Base-by-base conservation (phyloP, 2,797 vertebrate species). In the Clarias platycephalus region DNA sequence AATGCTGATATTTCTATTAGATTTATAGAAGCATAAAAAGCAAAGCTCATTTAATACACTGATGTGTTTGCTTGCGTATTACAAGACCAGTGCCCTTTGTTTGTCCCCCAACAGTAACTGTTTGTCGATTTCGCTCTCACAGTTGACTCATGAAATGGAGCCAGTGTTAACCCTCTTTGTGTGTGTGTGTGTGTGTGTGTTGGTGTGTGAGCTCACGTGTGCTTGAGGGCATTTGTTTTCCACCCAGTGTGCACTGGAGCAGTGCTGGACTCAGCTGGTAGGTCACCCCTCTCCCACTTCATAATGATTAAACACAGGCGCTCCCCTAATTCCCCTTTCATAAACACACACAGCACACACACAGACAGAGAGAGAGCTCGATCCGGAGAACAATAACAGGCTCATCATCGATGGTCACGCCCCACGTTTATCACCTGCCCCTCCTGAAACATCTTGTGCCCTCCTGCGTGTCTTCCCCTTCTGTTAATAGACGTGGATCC, bases 181-280 rank as follows among this genome's bases (percentile, higher is more conserved):
- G 80, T 84, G 58, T 86, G 70, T 83, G 86, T 86, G 80, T n/a
- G n/a, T n/a, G n/a, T 84, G 58, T 86, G 74, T 85, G 53, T 83
- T 7, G 80, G 74, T 79, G 82, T 86, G 86, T 88, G 87, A 82
- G 85, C 81, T 67, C 85, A 84, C 80, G 81, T 87, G 83, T 82
- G 86, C 80, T 81, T 87, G 55, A 83, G 85, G 85, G 57, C 62
- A 88, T 82, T 90, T 34, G 85, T 88, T 93, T 89, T 87, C 86
- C 94, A 94, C 94, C 93, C 92, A 94, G 93, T 93, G 94, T 93
- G 93, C 93, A 93, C 88, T 94, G 91, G 92, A 95, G 94, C 93
- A 94, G 92, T 92, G 92, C 94, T 93, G 94, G 94, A 93, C 95
- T 92, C 95, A 95, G 94, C 94, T 95, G 95, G 93, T 93, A 91